Evolutionary conservation across 2,888 invertebrate genomes (phyloP).

Genomic region (Drosophila monieri): DNA sequence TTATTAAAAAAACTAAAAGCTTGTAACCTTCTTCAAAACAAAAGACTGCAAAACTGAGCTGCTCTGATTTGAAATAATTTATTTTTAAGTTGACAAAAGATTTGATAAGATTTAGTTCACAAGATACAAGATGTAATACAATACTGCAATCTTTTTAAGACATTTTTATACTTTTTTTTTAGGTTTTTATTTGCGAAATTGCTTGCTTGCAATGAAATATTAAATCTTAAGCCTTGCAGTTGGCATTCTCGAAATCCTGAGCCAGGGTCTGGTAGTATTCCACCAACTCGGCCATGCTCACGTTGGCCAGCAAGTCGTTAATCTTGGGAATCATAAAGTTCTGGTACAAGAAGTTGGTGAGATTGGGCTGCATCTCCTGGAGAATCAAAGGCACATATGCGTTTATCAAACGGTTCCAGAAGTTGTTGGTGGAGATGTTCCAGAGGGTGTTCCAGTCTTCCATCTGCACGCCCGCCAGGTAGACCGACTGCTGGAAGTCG

Average conservation of each 20-base stretch:
- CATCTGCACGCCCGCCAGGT: conserved; percentile 54
- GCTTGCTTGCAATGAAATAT: not conserved
- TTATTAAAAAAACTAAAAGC: not conserved
- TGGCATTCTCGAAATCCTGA: conserved; percentile 33
- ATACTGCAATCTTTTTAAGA: not conserved
- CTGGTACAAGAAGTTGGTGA: conserved; percentile 29
- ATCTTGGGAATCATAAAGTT: conserved; percentile 35
- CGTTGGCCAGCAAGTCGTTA: conserved; percentile 49
- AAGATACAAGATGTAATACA: no score
- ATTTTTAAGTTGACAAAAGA: no score
- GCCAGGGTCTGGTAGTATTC: conserved; percentile 27
- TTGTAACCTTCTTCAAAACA: not conserved
- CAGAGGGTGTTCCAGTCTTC: conserved; percentile 64
- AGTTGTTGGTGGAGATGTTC: conserved; percentile 67
- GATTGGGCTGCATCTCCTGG: conserved; percentile 56
- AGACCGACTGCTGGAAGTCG: conserved; percentile 59
- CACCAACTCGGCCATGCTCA: conserved; percentile 30
- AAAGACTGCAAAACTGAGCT: not conserved
- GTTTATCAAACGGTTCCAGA: conserved; percentile 48
- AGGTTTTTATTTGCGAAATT: not conserved
- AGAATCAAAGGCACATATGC: conserved; percentile 41
- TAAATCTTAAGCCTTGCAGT: conserved; percentile 37
- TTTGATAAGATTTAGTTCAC: no score
- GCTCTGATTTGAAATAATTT: not conserved
- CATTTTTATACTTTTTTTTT: not conserved